phyloP scores from a whole-genome alignment of 1,140 invertebrate genomes.

The Pemphigus obesinymphae region DNA sequence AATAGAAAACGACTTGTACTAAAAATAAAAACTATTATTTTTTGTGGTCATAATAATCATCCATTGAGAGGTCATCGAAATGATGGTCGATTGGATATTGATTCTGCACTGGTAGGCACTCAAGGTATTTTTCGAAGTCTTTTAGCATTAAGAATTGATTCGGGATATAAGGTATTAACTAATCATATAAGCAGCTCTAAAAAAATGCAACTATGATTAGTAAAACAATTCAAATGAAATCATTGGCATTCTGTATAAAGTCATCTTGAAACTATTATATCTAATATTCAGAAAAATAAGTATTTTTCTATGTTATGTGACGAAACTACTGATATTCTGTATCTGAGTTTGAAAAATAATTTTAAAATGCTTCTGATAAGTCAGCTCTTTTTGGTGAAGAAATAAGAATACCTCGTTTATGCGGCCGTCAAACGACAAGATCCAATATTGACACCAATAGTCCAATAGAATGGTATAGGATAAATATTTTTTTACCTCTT shows the following conservation, averaged over 20 bases:
- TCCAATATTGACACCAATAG: background rate
- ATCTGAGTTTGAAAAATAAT: background rate
- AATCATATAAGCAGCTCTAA: background rate
- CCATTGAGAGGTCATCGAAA: background rate
- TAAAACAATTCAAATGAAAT: background rate
- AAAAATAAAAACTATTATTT: background rate
- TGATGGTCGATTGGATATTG: background rate
- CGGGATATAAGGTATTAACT: background rate
- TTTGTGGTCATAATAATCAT: background rate
- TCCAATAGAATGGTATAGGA: slow-evolving; percentile 2
- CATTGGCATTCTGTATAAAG: background rate
- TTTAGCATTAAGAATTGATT: background rate
- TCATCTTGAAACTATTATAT: background rate
- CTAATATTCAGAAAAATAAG: background rate
- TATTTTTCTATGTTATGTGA: background rate
- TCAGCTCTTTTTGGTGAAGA: background rate
- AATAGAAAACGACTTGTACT: background rate
- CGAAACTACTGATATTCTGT: background rate
- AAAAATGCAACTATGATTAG: background rate
- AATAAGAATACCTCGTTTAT: background rate
- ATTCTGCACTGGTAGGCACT: background rate
- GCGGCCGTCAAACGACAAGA: background rate
- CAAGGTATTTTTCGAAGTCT: background rate
- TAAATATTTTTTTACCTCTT: background rate
- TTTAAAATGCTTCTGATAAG: background rate